These are phyloP conservation scores for Elephas maximus DNA, from an alignment of 2,113 vertebrate species.

Conservation along the genomic window DNA sequence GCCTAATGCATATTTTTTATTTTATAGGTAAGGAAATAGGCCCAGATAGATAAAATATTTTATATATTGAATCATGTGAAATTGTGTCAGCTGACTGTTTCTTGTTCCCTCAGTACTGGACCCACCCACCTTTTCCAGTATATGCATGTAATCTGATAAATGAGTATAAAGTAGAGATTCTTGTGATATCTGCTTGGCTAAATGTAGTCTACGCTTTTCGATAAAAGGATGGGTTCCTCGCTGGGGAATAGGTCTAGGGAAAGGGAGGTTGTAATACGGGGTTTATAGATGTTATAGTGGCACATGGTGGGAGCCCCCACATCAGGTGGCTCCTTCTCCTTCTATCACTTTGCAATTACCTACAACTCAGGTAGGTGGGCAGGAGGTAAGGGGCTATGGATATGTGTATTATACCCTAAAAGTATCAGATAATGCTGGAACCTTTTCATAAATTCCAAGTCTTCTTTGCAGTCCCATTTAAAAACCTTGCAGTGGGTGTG, in stretches of 20 bases:
- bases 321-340: neutral
- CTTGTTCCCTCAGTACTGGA: neutral
- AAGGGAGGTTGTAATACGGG: neutral
- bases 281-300: slow-evolving; percentile 8
- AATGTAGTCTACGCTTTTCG: slow-evolving; percentile 30
- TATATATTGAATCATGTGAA: slow-evolving; percentile 27
- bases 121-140: neutral
- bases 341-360: slow-evolving; percentile 29
- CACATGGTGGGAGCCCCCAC: neutral
- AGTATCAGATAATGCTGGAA: neutral
- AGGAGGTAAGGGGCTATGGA: neutral
- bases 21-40: slow-evolving; percentile 32
- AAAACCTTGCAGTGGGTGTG: slow-evolving; percentile 25
- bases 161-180: slow-evolving; percentile 7
- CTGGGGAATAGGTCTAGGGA: neutral
- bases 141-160: slow-evolving; percentile 19
- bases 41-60: neutral
- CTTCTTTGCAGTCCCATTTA: slow-evolving; percentile 50
- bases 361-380: neutral
- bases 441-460: slow-evolving; percentile 49
- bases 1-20: neutral
- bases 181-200: neutral
- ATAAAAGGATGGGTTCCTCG: slow-evolving; percentile 3
- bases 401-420: slow-evolving; percentile 7
- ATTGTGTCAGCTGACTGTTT: neutral